Base-by-base conservation (phyloP, 2,888 invertebrate genomes). In the Aleiodes leptofemur region DNA sequence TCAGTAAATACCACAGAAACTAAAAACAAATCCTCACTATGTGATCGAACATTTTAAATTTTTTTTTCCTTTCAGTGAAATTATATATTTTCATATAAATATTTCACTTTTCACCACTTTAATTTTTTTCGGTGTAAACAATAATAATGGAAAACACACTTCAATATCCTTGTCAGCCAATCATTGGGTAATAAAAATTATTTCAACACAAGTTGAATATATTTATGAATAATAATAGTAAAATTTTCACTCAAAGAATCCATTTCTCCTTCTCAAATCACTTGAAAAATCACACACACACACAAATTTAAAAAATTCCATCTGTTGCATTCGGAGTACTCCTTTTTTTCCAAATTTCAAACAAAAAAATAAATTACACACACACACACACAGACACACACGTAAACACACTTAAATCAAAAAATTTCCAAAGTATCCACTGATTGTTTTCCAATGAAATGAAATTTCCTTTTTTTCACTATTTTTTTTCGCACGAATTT, bases 31-130 rank as follows among this genome's bases (percentile, higher is more conserved):
- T 69, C 14, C 50, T 69, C 11, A 57, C 48, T 56, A 13, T 5
- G 7, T 9, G 23, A 14, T 72, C 55, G 38, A 23, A 50, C 43
- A 66, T 61, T 61, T 66, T 66, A 34, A 43, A 6, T 43, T 43
- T 7, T 43, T 43, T 43, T 43, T 9, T 43, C 43, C 23, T 23
- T 23, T 38, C 3, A 1, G 9, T 43, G 43, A 43, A 11, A 43
- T 43, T 43, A 9, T 43, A 43, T 3, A 9, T 9, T 23, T 23
- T 23, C 23, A 23, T 23, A 38, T 38, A 38, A 38, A 43, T 53
- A 61, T 23, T 57, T 59, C 69, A 69, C 69, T 23, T 57, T 43
- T 69, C 53, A 73, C 68, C 66, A 68, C 72, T 43, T 43, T 43
- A 11, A 43, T 43, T 43, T 43, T 11, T 64, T 61, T 50, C 3